A percentile compares a stretch with the other conserved stretches of the same genome.
These are phyloP conservation scores for Caerostris darwini DNA, from an alignment of 1,140 invertebrate species.

Conservation along the genomic window DNA sequence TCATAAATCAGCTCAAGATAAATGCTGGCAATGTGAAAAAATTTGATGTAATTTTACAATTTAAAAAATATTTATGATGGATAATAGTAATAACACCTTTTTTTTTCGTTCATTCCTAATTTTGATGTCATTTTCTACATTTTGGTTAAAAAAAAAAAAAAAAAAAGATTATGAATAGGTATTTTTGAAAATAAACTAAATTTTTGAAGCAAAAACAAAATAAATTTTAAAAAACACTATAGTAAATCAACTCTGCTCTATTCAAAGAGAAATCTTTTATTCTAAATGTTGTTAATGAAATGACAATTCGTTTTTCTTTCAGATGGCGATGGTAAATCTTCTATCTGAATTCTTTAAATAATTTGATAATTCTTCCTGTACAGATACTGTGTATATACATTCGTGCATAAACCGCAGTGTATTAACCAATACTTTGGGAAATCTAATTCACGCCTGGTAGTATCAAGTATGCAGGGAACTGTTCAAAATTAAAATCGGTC, in stretches of 20 bases:
- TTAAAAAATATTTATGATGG: too few relatives aligned
- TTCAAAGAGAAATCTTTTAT: conserved; percentile 58
- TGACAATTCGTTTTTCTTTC: conserved; percentile 10
- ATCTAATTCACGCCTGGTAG: conserved; percentile 2
- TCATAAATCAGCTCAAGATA: too few relatives aligned
- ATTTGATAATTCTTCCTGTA: conserved; percentile 4
- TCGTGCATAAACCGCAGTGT: conserved; percentile 43
- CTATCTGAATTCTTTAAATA: neutral
- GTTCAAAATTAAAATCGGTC: neutral
- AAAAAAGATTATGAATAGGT: too few relatives aligned
- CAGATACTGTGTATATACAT: conserved; percentile 66
- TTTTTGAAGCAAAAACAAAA: neutral
- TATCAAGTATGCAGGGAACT: neutral
- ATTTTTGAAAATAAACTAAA: too few relatives aligned
- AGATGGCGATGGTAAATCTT: neutral
- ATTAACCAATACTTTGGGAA: neutral
- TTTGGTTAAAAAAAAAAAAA: too few relatives aligned
- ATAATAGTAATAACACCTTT: too few relatives aligned
- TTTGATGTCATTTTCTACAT: too few relatives aligned
- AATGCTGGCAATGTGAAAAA: too few relatives aligned
- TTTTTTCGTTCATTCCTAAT: too few relatives aligned
- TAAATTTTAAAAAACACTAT: neutral
- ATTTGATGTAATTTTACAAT: too few relatives aligned
- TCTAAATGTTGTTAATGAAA: conserved; percentile 36
- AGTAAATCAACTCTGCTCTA: neutral